Conservation (phyloP, 2,113 vertebrate species). For the Lonchura striata region DNA sequence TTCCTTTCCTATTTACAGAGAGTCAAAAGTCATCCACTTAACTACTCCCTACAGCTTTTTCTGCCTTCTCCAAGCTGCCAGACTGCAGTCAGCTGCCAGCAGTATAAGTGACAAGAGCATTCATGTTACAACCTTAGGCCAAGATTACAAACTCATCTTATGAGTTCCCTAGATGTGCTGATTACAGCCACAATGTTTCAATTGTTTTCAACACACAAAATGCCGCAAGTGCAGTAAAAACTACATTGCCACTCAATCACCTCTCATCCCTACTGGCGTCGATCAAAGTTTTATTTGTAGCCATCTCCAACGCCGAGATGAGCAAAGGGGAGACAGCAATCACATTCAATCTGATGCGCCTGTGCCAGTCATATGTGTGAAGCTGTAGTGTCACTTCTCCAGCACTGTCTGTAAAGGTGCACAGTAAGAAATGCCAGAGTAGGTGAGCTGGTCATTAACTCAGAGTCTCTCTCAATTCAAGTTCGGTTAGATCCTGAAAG, state of each 20-base stretch:
- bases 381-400: background rate
- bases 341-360: background rate
- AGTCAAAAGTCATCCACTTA: background rate
- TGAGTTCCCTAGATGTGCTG: background rate
- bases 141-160: background rate
- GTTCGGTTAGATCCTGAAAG: background rate
- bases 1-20: background rate
- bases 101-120: background rate
- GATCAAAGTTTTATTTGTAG: background rate
- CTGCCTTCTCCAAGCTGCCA: background rate
- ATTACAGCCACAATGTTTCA: background rate
- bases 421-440: background rate
- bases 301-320: background rate
- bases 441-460: background rate
- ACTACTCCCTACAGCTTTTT: background rate
- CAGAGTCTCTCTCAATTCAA: background rate
- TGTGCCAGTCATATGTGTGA: background rate
- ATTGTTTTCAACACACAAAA: background rate
- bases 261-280: background rate
- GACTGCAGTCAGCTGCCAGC: background rate
- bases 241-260: background rate
- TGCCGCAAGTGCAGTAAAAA: fast-evolving
- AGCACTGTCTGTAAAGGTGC: fast-evolving
- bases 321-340: background rate
- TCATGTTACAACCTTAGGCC: background rate